Percentiles rank a stretch among this genome's conserved stretches.
Conservation (phyloP, 1,140 invertebrate species). For the Ooceraea biroi region DNA sequence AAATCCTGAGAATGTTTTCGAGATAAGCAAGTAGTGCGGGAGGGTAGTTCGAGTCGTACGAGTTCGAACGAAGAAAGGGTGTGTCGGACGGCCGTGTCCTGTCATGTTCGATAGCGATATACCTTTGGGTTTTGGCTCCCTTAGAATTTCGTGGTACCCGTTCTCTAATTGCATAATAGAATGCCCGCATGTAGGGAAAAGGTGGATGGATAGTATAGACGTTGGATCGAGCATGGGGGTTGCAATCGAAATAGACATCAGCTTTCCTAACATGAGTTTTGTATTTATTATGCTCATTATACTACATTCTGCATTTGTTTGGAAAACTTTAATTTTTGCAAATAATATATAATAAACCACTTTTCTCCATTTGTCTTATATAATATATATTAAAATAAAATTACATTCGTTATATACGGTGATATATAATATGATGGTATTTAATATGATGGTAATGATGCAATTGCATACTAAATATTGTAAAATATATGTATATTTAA, state of each 20-base stretch:
- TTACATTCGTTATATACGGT: no score
- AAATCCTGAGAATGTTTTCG: slow-evolving; percentile 76
- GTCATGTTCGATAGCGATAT: slow-evolving; percentile 86
- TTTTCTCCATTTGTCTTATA: not conserved
- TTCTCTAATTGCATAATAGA: slow-evolving; percentile 85
- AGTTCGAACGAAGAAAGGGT: slow-evolving; percentile 86
- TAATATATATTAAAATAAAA: not conserved
- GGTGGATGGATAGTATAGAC: slow-evolving; percentile 71
- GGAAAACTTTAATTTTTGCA: no score
- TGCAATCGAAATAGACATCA: slow-evolving; percentile 68
- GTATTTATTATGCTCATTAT: slow-evolving; percentile 9
- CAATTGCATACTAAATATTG: no score
- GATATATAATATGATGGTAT: no score
- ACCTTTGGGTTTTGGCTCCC: slow-evolving; percentile 82
- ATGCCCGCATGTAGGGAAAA: slow-evolving; percentile 83
- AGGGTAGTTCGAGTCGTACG: slow-evolving; percentile 79
- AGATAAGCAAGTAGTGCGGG: slow-evolving; percentile 82
- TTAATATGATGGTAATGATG: no score
- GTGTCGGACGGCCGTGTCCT: slow-evolving; percentile 86
- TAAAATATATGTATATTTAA: no score
- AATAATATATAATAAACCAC: no score
- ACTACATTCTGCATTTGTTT: not conserved
- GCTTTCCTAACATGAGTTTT: not conserved
- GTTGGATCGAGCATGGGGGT: slow-evolving; percentile 68
- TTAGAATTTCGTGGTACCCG: slow-evolving; percentile 81